Evolutionary conservation across 2,888 invertebrate species (phyloP).

Genomic region (Ophion costatus): DNA sequence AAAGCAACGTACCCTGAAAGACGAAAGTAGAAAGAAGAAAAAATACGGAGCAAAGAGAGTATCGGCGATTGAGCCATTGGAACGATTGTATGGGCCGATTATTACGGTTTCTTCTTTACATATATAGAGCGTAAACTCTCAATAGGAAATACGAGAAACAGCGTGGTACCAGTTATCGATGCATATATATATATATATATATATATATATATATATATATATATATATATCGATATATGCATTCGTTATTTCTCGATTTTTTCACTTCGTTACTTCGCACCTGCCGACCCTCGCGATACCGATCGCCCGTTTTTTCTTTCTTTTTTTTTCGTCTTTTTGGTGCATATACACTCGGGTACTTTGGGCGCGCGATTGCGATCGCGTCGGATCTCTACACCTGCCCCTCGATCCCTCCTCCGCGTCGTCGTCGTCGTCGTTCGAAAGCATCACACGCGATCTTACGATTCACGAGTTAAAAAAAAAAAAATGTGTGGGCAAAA

Average conservation of each 20-base stretch:
- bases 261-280: conserved; percentile 47
- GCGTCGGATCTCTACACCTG: background rate
- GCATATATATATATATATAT: background rate
- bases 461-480: background rate
- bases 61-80: conserved; percentile 39
- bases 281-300: conserved; percentile 41
- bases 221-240: background rate
- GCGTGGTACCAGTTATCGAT: conserved; percentile 15
- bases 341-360: conserved; percentile 22
- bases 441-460: background rate
- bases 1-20: background rate
- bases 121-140: background rate
- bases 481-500: too few relatives aligned
- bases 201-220: background rate
- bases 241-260: background rate
- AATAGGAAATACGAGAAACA: conserved; percentile 4
- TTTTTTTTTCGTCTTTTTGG: conserved; percentile 16
- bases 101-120: conserved; percentile 15
- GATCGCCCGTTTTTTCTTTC: background rate
- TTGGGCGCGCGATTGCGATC: conserved; percentile 1
- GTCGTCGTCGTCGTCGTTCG: background rate
- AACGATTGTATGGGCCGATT: background rate
- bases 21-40: background rate
- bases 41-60: background rate
- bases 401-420: background rate